A percentile compares a stretch with the other conserved stretches of the same genome.
Conservation (phyloP, 2,797 vertebrate species). For the Dendrocincla fuliginosa region DNA sequence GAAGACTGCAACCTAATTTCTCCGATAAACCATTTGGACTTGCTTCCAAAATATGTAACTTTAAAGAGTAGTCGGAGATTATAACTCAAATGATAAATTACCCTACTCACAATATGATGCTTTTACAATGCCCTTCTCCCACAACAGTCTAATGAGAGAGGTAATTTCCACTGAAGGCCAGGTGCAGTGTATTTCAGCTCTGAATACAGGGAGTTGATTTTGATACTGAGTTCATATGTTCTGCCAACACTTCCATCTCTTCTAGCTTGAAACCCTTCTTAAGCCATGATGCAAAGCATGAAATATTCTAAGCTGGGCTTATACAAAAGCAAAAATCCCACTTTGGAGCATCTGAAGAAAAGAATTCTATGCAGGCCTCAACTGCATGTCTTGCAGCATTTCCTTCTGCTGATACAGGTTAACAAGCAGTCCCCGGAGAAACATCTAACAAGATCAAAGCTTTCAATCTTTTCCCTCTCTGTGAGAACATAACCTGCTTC, state of each 20-base stretch:
- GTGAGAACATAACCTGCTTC: neutral
- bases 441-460: neutral
- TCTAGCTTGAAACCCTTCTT: neutral
- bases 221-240: neutral
- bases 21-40: neutral
- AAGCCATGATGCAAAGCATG: neutral
- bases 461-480: neutral
- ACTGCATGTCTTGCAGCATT: rapidly evolving
- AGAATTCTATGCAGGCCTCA: neutral
- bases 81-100: neutral
- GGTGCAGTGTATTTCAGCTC: neutral
- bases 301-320: neutral
- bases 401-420: neutral
- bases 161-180: neutral
- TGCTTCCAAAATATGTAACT: neutral
- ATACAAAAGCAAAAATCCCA: neutral
- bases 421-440: neutral
- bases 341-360: neutral
- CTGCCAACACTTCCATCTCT: neutral
- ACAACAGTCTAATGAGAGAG: neutral
- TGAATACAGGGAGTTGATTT: neutral
- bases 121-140: neutral
- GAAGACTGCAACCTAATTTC: neutral
- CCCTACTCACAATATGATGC: neutral
- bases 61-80: neutral